Evolutionary conservation across 2,888 invertebrate genomes (phyloP), one percentile per base, ranked within the genome.

Genomic region (Cheilosia urbana): DNA sequence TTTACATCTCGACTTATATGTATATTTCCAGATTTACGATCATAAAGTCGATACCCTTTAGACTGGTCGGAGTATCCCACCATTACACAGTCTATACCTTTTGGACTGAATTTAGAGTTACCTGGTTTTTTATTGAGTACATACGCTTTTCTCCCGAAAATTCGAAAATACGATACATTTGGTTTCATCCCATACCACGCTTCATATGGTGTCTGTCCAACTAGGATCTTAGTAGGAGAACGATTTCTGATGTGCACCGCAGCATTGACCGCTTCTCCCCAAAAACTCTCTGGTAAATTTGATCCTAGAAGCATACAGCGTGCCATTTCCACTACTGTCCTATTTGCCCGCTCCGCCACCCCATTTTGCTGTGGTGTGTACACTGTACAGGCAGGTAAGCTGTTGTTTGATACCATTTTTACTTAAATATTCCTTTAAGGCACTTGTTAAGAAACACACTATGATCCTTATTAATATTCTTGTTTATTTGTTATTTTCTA

Each of bases 301-400:
- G 24, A 24, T 24, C 24, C 24, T 24, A 24, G 24, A 4, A 24
- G 24, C 57, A 89, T 88, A 80, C 88, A 85, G 15, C 87, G 65
- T 15, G 88, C 88, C 75, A 80, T 88, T 30, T 88, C 88, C 4
- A 84, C 37, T 13, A 87, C 42, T 4, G 87, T 87, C 0, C 88
- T 40, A 15, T 87, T 88, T 7, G 65, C 63, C 30, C 89, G 66
- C 65, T 89, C 89, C 9, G 87, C 88, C n/a, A 80, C 30, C 9
- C 88, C 88, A 55, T 89, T 89, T 68, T 89, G 88, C 62, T 89
- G 84, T 49, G 89, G 88, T 9, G 87, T 83, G 81, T 88, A n/a
- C n/a, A n/a, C n/a, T n/a, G n/a, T n/a, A 87, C 27, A 88, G 75
- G 53, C 84, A 85, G 17, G 85, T 87, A 7, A 72, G 53, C 37